Conservation (phyloP, 2,113 vertebrate genomes). For the Ameiurus melas region DNA sequence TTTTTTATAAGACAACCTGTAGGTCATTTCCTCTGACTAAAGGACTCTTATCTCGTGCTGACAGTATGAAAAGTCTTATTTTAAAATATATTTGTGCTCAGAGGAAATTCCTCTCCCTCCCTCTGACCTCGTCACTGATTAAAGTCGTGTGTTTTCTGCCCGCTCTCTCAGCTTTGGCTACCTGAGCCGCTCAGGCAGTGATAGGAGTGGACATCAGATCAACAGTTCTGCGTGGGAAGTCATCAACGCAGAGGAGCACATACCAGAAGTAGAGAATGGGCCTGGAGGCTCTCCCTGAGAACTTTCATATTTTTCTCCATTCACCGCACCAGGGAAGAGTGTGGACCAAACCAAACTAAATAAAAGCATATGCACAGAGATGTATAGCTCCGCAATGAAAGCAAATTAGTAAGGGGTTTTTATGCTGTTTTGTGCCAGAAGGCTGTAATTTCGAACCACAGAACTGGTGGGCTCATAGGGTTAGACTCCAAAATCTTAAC, state of each 20-base stretch:
- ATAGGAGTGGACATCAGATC: slow-evolving; percentile 62
- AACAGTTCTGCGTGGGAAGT: slow-evolving; percentile 80
- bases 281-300: slow-evolving; percentile 50
- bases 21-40: slow-evolving; percentile 30
- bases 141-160: slow-evolving; percentile 28
- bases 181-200: slow-evolving; percentile 74
- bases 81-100: background rate
- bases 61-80: slow-evolving; percentile 6
- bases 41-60: background rate
- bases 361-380: background rate
- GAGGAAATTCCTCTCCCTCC: slow-evolving; percentile 13
- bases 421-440: background rate
- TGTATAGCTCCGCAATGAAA: too few species aligned
- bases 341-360: background rate
- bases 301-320: background rate
- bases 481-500: background rate
- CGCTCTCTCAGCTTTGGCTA: slow-evolving; percentile 80
- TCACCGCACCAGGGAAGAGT: background rate
- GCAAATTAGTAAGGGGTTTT: background rate
- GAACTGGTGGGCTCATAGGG: background rate
- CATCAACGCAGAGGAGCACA: slow-evolving; percentile 68
- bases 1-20: background rate
- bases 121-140: slow-evolving; percentile 3
- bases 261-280: slow-evolving; percentile 44
- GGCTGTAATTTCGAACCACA: background rate